Evolutionary conservation across 2,113 vertebrate genomes (phyloP).

Genomic region (Patagioenas fasciata): DNA sequence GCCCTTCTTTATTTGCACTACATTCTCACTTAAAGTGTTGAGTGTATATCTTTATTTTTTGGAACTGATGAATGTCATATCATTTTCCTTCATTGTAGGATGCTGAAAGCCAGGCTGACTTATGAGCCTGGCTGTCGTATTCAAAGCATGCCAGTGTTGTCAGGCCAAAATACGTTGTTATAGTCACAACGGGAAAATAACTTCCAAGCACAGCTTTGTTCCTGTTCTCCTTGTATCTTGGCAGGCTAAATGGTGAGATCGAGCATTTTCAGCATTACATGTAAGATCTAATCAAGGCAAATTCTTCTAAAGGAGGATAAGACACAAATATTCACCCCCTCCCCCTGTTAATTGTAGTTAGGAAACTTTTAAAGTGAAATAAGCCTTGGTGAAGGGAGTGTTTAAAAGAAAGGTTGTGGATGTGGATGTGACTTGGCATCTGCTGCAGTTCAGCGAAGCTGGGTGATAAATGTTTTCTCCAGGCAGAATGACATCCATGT

Average conservation of each 20-base stretch:
- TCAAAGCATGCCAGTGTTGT: conserved; percentile 39
- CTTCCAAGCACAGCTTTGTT: conserved; percentile 53
- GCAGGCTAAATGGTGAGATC: conserved; percentile 26
- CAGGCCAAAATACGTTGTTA: conserved; percentile 50
- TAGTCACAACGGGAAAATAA: conserved; percentile 65
- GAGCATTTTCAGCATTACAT: conserved; percentile 26
- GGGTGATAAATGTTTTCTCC: background rate
- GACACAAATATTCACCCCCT: background rate
- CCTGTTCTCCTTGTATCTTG: conserved; percentile 48
- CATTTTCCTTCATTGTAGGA: conserved; percentile 13
- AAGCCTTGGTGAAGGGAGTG: background rate
- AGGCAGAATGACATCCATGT: conserved; percentile 42
- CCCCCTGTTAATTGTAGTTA: background rate
- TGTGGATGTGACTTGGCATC: conserved; percentile 12
- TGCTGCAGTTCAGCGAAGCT: background rate
- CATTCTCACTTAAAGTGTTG: conserved; percentile 12
- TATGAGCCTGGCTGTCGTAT: background rate
- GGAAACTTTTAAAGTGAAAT: conserved; percentile 15
- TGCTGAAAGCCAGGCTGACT: conserved; percentile 44
- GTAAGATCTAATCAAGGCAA: conserved; percentile 49
- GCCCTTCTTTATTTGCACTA: background rate
- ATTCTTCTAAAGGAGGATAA: background rate
- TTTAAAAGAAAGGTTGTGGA: background rate
- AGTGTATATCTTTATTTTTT: conserved; percentile 25
- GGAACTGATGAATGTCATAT: background rate